Evolutionary conservation across 2,888 invertebrate genomes (phyloP).

Genomic region (Noctua comes): DNA sequence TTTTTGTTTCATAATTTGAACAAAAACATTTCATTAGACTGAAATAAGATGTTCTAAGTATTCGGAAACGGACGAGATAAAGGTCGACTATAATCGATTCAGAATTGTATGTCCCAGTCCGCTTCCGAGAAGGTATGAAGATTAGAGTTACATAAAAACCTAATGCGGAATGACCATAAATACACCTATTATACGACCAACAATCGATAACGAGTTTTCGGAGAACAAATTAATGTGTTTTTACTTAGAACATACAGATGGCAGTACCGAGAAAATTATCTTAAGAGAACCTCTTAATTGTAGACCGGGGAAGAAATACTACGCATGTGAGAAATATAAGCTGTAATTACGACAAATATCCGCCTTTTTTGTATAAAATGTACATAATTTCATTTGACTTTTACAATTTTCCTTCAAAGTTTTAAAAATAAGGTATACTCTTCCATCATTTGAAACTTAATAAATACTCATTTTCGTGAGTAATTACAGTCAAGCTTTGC

Average conservation of each 20-base stretch:
- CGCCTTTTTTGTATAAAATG: background rate
- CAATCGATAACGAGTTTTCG: conserved; percentile 77
- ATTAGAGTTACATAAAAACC: conserved; percentile 74
- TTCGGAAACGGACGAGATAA: conserved; percentile 68
- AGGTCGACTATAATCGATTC: conserved; percentile 73
- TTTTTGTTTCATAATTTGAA: conserved; percentile 54
- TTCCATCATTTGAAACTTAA: conserved; percentile 17
- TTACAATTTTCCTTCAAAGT: background rate
- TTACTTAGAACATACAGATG: conserved; percentile 74
- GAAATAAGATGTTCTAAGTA: conserved; percentile 62
- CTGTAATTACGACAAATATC: conserved; percentile 19
- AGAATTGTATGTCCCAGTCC: conserved; percentile 65
- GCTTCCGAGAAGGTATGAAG: conserved; percentile 77
- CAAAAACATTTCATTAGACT: conserved; percentile 51
- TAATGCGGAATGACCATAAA: conserved; percentile 67
- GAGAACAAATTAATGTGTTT: conserved; percentile 76
- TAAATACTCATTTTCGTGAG: conserved; percentile 14
- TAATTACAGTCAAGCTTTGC: conserved; percentile 4
- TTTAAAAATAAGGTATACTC: background rate
- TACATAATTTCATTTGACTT: conserved; percentile 16
- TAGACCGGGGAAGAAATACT: conserved; percentile 59
- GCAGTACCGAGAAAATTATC: conserved; percentile 74
- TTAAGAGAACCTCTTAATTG: conserved; percentile 69
- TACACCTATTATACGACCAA: conserved; percentile 69
- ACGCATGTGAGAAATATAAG: conserved; percentile 44